Evolutionary conservation across 2,797 vertebrate genomes (phyloP).

Genomic region (Crax fasciolata): DNA sequence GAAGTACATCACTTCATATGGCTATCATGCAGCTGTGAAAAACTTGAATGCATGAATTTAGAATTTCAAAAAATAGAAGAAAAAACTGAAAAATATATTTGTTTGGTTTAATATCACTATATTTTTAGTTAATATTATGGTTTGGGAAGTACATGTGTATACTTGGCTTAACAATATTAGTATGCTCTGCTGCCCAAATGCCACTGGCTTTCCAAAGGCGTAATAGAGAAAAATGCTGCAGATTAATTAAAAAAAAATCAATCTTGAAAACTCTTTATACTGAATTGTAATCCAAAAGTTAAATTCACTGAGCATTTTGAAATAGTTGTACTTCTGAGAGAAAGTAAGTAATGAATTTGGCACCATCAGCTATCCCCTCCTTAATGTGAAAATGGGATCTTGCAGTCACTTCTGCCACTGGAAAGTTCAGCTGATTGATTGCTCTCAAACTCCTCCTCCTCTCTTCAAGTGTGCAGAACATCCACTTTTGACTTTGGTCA

Average conservation of each 20-base stretch:
- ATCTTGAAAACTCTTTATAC: background rate
- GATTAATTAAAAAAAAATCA: background rate
- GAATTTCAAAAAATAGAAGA: background rate
- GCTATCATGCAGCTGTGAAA: background rate
- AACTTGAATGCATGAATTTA: background rate
- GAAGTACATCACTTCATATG: background rate
- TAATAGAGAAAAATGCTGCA: background rate
- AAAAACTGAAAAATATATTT: background rate
- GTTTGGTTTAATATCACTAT: background rate
- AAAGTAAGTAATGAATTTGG: background rate
- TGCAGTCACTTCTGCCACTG: background rate
- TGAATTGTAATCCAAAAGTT: background rate
- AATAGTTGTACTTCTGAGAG: background rate
- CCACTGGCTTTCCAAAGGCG: background rate
- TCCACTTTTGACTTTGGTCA: background rate
- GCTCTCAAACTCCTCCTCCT: background rate
- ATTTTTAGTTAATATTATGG: background rate
- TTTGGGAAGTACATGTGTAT: rapidly evolving
- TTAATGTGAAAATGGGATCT: background rate
- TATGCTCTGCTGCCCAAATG: background rate
- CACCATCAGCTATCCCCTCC: background rate
- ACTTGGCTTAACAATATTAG: background rate
- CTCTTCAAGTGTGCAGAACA: background rate
- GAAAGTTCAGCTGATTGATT: background rate
- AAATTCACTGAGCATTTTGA: background rate